Percentiles rank a stretch among this genome's conserved stretches.
These are phyloP conservation scores for Plecotus auritus DNA, from an alignment of 2,113 vertebrate genomes.

Conservation along the genomic window DNA sequence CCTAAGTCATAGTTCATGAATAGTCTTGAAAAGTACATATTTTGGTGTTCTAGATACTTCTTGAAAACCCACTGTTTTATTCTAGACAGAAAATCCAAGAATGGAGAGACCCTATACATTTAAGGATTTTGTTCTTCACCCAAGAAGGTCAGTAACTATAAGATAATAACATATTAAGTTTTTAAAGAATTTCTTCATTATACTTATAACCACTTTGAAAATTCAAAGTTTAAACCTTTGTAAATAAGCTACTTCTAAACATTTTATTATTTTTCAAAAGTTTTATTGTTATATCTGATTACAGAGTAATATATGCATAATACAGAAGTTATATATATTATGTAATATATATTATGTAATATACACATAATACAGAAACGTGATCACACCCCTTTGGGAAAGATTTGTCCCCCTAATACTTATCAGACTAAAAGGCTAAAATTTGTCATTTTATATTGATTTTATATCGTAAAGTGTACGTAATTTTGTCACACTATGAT, in stretches of 20 bases:
- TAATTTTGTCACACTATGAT: constrained; percentile 2
- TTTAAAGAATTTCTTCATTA: not conserved
- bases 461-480: not conserved
- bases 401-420: not conserved
- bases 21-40: constrained; percentile 42
- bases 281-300: constrained; percentile 37
- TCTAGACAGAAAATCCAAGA: constrained; percentile 95
- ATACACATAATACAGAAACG: not conserved
- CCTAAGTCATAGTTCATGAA: not conserved
- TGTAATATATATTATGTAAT: too few species aligned
- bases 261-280: not conserved
- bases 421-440: not conserved
- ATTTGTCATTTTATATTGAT: not conserved
- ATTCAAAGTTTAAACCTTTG: not conserved
- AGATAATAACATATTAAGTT: not conserved
- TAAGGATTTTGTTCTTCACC: constrained; percentile 98
- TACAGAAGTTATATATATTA: not conserved
- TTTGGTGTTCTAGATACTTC: constrained; percentile 38
- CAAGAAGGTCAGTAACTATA: constrained; percentile 89
- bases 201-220: not conserved
- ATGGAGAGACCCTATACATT: constrained; percentile 96
- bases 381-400: not conserved
- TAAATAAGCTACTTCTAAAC: constrained; percentile 13
- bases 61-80: constrained; percentile 74
- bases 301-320: not conserved